Base-by-base conservation (phyloP, 2,797 vertebrate genomes). In the Chelonia mydas region DNA sequence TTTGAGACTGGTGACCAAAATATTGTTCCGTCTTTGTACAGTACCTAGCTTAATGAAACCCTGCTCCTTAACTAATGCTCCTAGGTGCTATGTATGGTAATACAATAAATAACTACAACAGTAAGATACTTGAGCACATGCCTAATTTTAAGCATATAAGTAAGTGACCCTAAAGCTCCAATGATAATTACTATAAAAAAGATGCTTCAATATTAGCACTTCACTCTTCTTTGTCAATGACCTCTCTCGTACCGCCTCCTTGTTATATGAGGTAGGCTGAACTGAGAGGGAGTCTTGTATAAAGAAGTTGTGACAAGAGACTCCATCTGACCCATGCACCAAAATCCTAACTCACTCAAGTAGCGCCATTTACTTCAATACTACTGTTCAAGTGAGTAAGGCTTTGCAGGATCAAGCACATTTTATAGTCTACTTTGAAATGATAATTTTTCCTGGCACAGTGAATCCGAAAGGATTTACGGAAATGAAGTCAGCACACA, bases 401-500 rank as follows among this genome's bases (percentile, higher is more conserved):
- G 9, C 0, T 5, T 31, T n/a, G 11, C 27, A 5, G 6, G 74
- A 77, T 3, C 78, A 21, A 49, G 5, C 41, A 77, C 86, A 21
- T 95, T 82, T 37, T 0, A 47, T 92, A 86, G 1, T 80, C 15
- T 88, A 1, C 7, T 90, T 61, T 90, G 50, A 87, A 95, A 83
- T 81, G 0, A 61, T 78, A 0, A 4, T 81, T 93, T 65, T 90
- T 84, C 19, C 7, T 86, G 72, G 8, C n/a, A 27, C 28, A 90
- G 21, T 3, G 81, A 90, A 7, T 82, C 15, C 4, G 78, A 55
- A 90, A 87, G 21, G 83, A 87, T 90, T 93, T 89, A 86, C 55
- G 45, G 57, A 89, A 93, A 86, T 9, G 61, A 1, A 23, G 84
- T 49, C 76, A 54, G 92, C 27, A 84, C 23, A 37, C 1, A 23